Base-by-base conservation (phyloP, 2,113 vertebrate species). In the Paracanthobrama guichenoti region DNA sequence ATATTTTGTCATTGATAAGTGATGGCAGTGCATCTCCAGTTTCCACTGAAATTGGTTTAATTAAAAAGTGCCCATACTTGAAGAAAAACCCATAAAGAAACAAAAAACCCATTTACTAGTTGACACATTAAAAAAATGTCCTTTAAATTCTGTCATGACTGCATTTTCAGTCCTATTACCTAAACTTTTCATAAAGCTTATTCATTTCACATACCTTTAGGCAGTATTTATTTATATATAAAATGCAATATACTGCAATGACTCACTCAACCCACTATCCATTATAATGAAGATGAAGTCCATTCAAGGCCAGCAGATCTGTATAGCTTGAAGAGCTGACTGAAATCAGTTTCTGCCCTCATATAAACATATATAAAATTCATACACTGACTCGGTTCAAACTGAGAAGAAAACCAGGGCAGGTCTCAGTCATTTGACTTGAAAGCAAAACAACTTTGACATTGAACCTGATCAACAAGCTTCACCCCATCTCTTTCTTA, bases 401-500 rank as follows among this genome's bases (percentile, higher is more conserved):
- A 80, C 12, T 13, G 69, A 69, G 75, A 39, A 81, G 42, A 10
- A 60, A 83, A 71, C 78, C 67, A 9, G 22, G 50, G 44, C 20
- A 74, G 76, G 39, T 80, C 78, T 86, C 85, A 64, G 39, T 44
- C 26, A 18, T 79, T 28, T 84, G 53, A 22, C 39, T 1, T 69
- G 67, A 83, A 82, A 67, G 66, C 74, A 69, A 79, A 85, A 76
- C 57, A 14, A 46, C 77, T 84, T 44, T 84, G 77, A 86, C 81
- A 76, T 72, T 3, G 35, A 48, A 60, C 8, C 6, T 1, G 4
- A 60, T 55, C 75, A 73, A 60, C 39, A 67, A 66, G 46, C 50
- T 42, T 62, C 80, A 84, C 35, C 57, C 53, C 24, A 20, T n/a
- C 79, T 78, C 64, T 64, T 39, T 79, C 59, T 48, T 46, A 28